These are phyloP conservation scores for Drosophila phalerata DNA, from an alignment of 2,888 invertebrate genomes.

Conservation along the genomic window DNA sequence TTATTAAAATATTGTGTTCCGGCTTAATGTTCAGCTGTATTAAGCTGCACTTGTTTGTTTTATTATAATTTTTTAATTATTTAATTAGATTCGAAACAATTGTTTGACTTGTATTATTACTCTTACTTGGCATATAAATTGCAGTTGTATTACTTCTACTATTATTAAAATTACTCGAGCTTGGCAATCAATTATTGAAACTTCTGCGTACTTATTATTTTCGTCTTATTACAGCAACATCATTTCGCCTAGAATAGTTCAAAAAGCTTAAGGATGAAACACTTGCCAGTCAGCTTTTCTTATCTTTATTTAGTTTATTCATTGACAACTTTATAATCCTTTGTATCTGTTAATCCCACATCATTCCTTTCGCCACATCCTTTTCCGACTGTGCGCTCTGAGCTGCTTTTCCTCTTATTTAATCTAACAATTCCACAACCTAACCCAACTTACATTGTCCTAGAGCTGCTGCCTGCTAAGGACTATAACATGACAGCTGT, in stretches of 20 bases:
- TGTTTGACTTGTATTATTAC: background rate
- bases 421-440: conserved; percentile 75
- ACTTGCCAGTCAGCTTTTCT: conserved; percentile 43
- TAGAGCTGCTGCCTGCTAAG: conserved; percentile 46
- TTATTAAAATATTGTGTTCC: background rate
- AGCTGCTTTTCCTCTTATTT: conserved; percentile 18
- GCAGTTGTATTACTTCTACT: background rate
- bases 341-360: conserved; percentile 69
- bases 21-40: too few species aligned
- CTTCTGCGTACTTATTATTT: conserved; percentile 2
- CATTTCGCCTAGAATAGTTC: conserved; percentile 2
- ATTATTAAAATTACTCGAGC: too few species aligned
- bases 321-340: conserved; percentile 74
- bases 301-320: conserved; percentile 58
- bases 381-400: conserved; percentile 36
- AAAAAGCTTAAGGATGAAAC: conserved; percentile 15
- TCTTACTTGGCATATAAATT: background rate
- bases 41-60: too few species aligned
- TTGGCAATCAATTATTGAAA: background rate
- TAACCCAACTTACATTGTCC: conserved; percentile 72
- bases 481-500: conserved; percentile 77
- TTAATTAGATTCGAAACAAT: background rate
- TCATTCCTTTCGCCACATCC: conserved; percentile 31
- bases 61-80: too few species aligned
- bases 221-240: background rate